Evolutionary conservation across 2,113 vertebrate species (phyloP), one percentile per base, ranked within the genome.

Genomic region (Phalacrocorax carbo): DNA sequence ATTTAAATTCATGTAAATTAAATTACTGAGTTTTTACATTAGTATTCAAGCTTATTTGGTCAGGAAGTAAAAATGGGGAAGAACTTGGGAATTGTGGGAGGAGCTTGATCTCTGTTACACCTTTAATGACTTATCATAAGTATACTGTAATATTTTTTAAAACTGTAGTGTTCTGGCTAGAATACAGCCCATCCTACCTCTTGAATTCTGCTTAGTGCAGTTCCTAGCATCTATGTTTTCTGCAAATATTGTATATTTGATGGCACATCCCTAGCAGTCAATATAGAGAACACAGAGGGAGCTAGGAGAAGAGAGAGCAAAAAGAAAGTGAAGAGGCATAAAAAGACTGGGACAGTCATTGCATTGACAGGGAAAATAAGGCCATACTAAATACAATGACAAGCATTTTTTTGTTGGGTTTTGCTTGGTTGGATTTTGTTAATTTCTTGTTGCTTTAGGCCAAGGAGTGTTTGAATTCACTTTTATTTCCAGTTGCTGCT

Each of bases 361-460:
- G 25, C 73, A 85, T n/a, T 92, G 49, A 75, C 70, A 77, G 51
- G 58, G 81, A 66, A 87, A 93, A 88, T 82, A 51, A 82, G 22
- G 25, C 81, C 54, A 22, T 69, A 49, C 70, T 79, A 82, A 95
- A 78, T 58, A 89, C 86, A 95, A 44, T 82, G 32, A 70, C 72
- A 83, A 87, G 30, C 44, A 57, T 36, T 54, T 86, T 78, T 92
- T 77, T 62, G 46, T 92, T 82, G 72, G 13, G 26, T 64, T 94
- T 79, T 91, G 32, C 29, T 88, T 82, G 55, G 46, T 84, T 80
- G 73, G 15, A 1, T 7, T 86, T 82, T 82, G 82, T 15, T 9
- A 87, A 93, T 86, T 88, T 88, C 81, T 77, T 77, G 5, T 78
- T 91, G 85, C 94, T 87, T 94, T 93, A 84, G 85, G 91, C 82